Conservation (phyloP, 2,888 invertebrate species). For the Mechanitis messenoides region DNA sequence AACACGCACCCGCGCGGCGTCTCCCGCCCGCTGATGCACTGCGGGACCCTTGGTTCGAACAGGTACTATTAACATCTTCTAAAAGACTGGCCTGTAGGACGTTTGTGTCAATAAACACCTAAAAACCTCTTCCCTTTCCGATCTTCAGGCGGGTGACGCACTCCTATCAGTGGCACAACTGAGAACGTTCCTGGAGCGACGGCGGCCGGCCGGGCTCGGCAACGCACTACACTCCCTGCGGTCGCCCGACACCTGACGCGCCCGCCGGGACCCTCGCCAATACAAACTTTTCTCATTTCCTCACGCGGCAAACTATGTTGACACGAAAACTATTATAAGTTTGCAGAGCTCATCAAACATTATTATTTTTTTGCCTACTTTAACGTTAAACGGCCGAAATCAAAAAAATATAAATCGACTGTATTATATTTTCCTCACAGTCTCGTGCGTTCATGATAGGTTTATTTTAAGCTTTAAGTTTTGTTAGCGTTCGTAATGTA, state of each 20-base stretch:
- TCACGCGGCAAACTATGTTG: slow-evolving; percentile 7
- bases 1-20: slow-evolving; percentile 65
- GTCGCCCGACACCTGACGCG: slow-evolving; percentile 63
- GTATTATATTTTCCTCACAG: neutral
- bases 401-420: neutral
- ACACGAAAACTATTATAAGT: slow-evolving; percentile 4
- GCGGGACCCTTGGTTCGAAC: slow-evolving; percentile 58
- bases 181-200: slow-evolving; percentile 67
- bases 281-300: neutral
- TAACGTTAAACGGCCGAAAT: neutral
- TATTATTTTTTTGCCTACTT: neutral
- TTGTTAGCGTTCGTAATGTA: slow-evolving; percentile 53
- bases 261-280: slow-evolving; percentile 2
- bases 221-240: slow-evolving; percentile 55
- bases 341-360: slow-evolving; percentile 4
- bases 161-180: slow-evolving; percentile 56
- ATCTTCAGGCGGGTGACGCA: slow-evolving; percentile 49
- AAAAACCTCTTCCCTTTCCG: no score
- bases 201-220: slow-evolving; percentile 63
- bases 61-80: slow-evolving; percentile 39
- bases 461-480: slow-evolving; percentile 45
- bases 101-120: neutral
- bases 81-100: neutral
- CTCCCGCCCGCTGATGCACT: slow-evolving; percentile 52
- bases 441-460: slow-evolving; percentile 28